Percentiles rank a stretch among this genome's conserved stretches.
These are phyloP conservation scores for Poeciliopsis turneri DNA, from an alignment of 2,797 vertebrate species.

Conservation along the genomic window DNA sequence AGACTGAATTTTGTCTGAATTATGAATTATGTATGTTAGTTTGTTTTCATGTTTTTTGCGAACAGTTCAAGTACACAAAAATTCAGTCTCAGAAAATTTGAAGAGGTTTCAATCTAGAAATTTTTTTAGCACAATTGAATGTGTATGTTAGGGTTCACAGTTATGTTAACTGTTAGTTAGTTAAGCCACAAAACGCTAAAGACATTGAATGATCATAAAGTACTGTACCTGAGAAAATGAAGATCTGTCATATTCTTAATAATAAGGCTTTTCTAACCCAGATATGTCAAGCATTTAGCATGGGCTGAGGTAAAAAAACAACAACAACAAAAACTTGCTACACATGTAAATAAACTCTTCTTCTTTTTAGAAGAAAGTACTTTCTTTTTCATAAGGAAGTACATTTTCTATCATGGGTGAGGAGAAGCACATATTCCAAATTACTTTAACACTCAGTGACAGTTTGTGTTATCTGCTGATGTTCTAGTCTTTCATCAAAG, in stretches of 20 bases:
- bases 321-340: neutral
- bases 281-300: neutral
- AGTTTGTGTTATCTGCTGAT: neutral
- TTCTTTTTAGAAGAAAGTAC: neutral
- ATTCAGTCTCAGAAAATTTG: neutral
- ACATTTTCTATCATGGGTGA: neutral
- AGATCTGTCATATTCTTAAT: neutral
- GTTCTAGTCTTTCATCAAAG: neutral
- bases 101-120: neutral
- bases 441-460: neutral
- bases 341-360: neutral
- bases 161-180: too few relatives aligned
- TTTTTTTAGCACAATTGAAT: neutral
- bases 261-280: neutral
- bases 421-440: neutral
- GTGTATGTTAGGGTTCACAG: neutral
- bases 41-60: neutral
- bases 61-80: neutral
- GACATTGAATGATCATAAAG: neutral
- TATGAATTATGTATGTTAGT: neutral
- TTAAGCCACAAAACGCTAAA: neutral
- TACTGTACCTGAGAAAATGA: neutral
- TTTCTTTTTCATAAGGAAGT: neutral
- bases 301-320: neutral
- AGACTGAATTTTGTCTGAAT: neutral